Evolutionary conservation across 2,797 vertebrate species (phyloP).

Genomic region (Sus cebifrons): DNA sequence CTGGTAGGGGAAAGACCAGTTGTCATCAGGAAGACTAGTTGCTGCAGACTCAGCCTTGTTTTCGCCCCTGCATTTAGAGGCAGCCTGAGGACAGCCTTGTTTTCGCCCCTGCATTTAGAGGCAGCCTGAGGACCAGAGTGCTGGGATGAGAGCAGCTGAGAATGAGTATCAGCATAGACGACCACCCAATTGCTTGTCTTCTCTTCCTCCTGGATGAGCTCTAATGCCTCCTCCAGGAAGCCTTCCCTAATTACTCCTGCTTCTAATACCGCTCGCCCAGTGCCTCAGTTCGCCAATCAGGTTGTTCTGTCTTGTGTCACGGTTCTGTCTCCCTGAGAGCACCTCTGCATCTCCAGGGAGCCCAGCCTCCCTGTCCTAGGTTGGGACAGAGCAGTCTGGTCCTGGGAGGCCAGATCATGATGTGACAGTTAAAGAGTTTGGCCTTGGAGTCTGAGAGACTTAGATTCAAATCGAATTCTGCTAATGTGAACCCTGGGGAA

Average conservation of each 20-base stretch:
- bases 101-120: neutral
- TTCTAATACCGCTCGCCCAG: neutral
- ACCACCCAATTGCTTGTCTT: neutral
- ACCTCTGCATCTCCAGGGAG: neutral
- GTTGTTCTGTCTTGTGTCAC: neutral
- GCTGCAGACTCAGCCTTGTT: neutral
- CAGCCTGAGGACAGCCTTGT: too few species aligned
- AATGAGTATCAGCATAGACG: neutral
- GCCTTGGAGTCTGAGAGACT: conserved; percentile 26
- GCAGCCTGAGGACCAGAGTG: neutral
- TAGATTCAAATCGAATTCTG: neutral
- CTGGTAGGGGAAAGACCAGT: neutral
- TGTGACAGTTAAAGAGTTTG: neutral
- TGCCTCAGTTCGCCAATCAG: neutral
- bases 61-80: neutral
- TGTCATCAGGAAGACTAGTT: neutral
- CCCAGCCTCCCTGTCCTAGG: neutral
- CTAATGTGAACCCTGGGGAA: neutral
- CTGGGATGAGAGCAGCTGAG: too few species aligned
- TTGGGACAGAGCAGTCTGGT: neutral
- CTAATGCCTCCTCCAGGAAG: conserved; percentile 22
- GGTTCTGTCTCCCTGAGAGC: neutral
- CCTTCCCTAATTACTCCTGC: neutral
- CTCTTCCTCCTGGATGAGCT: neutral
- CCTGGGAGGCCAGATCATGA: neutral